Conservation (phyloP, 2,888 invertebrate genomes). For the Ophraella communa region DNA sequence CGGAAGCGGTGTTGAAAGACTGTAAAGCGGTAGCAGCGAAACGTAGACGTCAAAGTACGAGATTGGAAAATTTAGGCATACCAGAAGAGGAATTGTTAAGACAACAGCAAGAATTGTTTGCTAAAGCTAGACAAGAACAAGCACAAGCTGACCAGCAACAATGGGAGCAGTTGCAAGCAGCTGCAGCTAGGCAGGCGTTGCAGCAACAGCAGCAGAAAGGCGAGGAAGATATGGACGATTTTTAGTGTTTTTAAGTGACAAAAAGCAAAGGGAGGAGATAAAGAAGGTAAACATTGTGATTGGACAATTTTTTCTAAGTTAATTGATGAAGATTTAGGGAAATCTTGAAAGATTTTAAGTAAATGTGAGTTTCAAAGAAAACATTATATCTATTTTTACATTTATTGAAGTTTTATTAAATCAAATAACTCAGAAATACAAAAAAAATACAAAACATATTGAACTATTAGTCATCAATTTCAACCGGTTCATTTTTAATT, state of each 20-base stretch:
- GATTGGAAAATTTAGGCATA: constrained; percentile 96
- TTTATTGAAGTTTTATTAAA: no score
- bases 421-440: no score
- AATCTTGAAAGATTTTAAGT: no score
- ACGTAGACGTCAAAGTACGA: constrained; percentile 89
- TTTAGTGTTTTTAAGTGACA: no score
- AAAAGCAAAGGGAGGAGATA: no score
- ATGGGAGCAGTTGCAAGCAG: constrained; percentile 84
- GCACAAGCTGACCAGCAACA: constrained; percentile 92
- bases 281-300: no score
- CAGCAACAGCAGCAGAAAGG: constrained; percentile 63
- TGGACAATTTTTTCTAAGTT: no score
- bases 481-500: constrained; percentile 32
- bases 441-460: neutral
- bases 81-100: constrained; percentile 96
- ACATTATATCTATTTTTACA: no score
- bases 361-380: no score
- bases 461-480: constrained; percentile 23
- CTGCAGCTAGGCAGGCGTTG: constrained; percentile 66
- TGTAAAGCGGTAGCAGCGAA: constrained; percentile 98
- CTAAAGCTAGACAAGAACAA: constrained; percentile 92
- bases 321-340: no score
- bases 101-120: constrained; percentile 97
- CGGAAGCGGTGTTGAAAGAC: constrained; percentile 91
- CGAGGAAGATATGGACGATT: constrained; percentile 57